A percentile compares a stretch with the other conserved stretches of the same genome.
Conservation (phyloP, 2,797 vertebrate species). For the Myoxocephalus aenaeus region DNA sequence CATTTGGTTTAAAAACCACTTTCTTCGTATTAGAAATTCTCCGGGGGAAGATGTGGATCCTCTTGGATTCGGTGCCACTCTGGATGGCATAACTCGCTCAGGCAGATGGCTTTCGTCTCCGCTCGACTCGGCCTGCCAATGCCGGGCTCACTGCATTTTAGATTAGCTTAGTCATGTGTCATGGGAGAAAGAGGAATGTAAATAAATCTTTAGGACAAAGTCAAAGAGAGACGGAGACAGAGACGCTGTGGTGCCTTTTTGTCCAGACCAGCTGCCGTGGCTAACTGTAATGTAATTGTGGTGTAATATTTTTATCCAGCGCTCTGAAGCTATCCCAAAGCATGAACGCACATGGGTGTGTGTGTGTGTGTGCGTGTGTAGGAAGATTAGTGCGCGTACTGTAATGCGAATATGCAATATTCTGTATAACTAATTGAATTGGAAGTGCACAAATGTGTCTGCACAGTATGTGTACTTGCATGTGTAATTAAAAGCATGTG, state of each 20-base stretch:
- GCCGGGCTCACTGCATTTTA: constrained; percentile 57
- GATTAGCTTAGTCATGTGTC: constrained; percentile 70
- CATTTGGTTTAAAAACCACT: constrained; percentile 27
- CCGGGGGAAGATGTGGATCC: constrained; percentile 28
- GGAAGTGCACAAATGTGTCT: constrained; percentile 1
- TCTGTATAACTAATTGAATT: constrained; percentile 13
- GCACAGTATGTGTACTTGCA: background rate
- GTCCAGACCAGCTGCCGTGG: constrained; percentile 73
- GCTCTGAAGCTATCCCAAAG: constrained; percentile 33
- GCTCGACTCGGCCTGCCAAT: constrained; percentile 49
- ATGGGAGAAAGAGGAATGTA: constrained; percentile 66
- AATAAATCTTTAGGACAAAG: constrained; percentile 69
- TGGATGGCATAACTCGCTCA: constrained; percentile 63
- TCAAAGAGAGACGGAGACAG: constrained; percentile 47
- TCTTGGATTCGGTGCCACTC: constrained; percentile 39
- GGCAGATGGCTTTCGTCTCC: constrained; percentile 64
- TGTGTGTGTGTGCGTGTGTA: constrained; percentile 23
- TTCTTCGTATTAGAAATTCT: constrained; percentile 40
- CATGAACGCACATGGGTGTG: constrained; percentile 13
- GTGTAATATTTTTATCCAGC: constrained; percentile 61
- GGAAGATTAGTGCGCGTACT: constrained; percentile 1
- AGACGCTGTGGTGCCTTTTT: constrained; percentile 68
- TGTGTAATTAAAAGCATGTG: constrained; percentile 3
- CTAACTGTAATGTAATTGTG: constrained; percentile 69
- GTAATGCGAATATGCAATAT: constrained; percentile 24